Evolutionary conservation across 2,113 vertebrate species (phyloP).

Genomic region (Polypterus bichir): DNA sequence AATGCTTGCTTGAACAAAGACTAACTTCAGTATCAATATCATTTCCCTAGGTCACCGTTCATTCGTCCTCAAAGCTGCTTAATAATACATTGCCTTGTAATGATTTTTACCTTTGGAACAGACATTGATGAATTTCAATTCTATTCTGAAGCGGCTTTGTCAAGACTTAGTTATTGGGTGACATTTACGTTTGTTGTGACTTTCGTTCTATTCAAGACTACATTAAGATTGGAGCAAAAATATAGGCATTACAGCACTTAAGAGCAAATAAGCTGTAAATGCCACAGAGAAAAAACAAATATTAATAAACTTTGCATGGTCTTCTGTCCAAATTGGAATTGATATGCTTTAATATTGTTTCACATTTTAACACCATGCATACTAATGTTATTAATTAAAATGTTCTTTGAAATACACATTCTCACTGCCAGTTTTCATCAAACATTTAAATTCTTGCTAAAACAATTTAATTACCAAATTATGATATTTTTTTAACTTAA

Average conservation of each 20-base stretch:
- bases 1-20: slow-evolving; percentile 21
- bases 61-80: slow-evolving; percentile 33
- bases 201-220: slow-evolving; percentile 19
- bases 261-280: slow-evolving; percentile 17
- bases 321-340: too few species aligned
- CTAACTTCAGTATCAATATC: slow-evolving; percentile 35
- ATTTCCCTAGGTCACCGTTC: slow-evolving; percentile 28
- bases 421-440: too few species aligned
- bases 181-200: slow-evolving; percentile 26
- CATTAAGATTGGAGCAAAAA: slow-evolving; percentile 33
- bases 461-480: too few species aligned
- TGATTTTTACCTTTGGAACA: slow-evolving; percentile 34
- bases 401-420: too few species aligned
- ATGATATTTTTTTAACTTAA: too few species aligned
- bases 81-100: slow-evolving; percentile 40
- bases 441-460: too few species aligned
- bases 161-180: slow-evolving; percentile 33
- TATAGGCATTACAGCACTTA: slow-evolving; percentile 20
- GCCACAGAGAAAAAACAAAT: not conserved
- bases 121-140: slow-evolving; percentile 43
- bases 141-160: slow-evolving; percentile 29
- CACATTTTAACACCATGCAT: too few species aligned
- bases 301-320: too few species aligned
- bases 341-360: too few species aligned
- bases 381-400: too few species aligned